Percentiles rank a stretch among this genome's conserved stretches.
phyloP scores from a whole-genome alignment of 2,113 vertebrate species.

The Hippolais icterina region DNA sequence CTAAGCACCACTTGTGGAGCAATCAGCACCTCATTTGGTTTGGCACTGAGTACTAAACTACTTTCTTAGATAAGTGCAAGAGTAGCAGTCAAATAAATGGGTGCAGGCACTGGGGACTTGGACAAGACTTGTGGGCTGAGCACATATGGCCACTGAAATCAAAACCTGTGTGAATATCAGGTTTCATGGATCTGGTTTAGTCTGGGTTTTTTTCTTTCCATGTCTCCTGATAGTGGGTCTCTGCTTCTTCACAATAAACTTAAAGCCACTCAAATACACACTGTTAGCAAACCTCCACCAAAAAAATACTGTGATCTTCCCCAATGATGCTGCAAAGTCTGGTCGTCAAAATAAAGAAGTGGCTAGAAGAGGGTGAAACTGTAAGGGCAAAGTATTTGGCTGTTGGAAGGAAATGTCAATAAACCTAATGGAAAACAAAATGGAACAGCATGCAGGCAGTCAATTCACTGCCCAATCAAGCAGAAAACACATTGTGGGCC shows the following conservation, averaged over 20 bases:
- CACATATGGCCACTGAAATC: accelerated
- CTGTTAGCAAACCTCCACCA: background rate
- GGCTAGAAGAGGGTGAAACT: background rate
- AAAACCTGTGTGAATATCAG: background rate
- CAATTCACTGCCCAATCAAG: background rate
- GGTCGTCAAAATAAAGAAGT: background rate
- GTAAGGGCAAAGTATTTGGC: background rate
- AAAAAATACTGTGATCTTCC: background rate
- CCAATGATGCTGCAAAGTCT: background rate
- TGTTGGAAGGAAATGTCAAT: background rate
- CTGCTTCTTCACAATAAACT: background rate
- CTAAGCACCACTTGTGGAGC: background rate
- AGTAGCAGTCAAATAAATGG: background rate
- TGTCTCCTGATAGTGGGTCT: background rate
- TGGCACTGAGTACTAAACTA: background rate
- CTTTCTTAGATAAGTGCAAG: background rate
- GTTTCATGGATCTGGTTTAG: background rate
- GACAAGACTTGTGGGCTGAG: background rate
- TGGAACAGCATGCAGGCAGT: background rate
- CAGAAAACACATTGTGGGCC: background rate
- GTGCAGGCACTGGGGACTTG: background rate
- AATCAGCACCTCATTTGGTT: background rate
- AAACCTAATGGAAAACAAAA: background rate
- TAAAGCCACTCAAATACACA: background rate
- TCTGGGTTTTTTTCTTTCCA: background rate